Percentiles rank a stretch among this genome's conserved stretches.
phyloP scores from a whole-genome alignment of 2,888 invertebrate species.

The Acanthosepion esculentum region DNA sequence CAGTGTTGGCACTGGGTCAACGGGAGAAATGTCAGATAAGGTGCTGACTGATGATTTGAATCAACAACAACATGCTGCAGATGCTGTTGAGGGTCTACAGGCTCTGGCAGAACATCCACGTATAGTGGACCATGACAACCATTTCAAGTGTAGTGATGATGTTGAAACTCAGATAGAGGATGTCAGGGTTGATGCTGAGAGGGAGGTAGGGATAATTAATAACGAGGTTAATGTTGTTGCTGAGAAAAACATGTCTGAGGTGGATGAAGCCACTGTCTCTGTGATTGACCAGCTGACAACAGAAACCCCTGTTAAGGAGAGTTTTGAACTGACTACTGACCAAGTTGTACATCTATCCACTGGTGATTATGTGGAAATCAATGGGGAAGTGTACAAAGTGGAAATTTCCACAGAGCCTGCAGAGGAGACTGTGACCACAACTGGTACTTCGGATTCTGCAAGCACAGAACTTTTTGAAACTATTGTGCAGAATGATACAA shows the following conservation, averaged over 20 bases:
- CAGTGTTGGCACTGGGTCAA: background rate
- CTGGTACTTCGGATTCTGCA: background rate
- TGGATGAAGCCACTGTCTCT: slow-evolving; percentile 42
- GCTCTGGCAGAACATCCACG: slow-evolving; percentile 68
- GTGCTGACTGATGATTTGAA: slow-evolving; percentile 18
- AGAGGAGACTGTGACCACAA: slow-evolving; percentile 44
- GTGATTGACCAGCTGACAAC: slow-evolving; percentile 34
- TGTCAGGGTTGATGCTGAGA: slow-evolving; percentile 57
- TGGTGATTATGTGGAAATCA: slow-evolving; percentile 73
- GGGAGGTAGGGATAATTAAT: background rate
- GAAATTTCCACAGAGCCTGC: slow-evolving; percentile 54
- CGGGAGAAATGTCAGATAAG: background rate
- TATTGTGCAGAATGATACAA: background rate
- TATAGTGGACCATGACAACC: slow-evolving; percentile 53
- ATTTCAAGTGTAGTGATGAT: slow-evolving; percentile 48
- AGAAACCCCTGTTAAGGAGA: slow-evolving; percentile 52
- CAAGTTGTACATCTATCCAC: slow-evolving; percentile 67
- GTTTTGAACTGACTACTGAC: slow-evolving; percentile 67
- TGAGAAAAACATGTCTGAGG: slow-evolving; percentile 51
- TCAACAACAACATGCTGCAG: slow-evolving; percentile 64
- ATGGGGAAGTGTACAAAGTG: slow-evolving; percentile 72
- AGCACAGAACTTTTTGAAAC: background rate
- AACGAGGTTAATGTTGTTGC: slow-evolving; percentile 51
- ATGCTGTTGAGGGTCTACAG: slow-evolving; percentile 70
- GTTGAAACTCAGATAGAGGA: slow-evolving; percentile 55